Evolutionary conservation across 2,113 vertebrate species (phyloP), one percentile per base, ranked within the genome.

Genomic region (Plecturocebus donacophilus): DNA sequence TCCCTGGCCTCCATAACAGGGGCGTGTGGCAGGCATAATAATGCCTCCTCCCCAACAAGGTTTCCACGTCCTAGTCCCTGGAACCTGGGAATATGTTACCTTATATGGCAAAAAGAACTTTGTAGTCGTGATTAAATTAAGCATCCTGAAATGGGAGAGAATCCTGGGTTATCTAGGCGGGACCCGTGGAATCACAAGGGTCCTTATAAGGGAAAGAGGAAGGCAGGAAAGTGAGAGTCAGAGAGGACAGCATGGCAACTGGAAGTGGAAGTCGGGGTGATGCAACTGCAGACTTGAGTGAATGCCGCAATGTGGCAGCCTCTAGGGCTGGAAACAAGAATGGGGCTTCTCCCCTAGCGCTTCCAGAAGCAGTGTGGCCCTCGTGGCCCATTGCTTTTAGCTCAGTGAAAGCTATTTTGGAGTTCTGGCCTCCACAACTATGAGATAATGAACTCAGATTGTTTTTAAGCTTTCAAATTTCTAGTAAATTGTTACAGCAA

Each of bases 391-490:
- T 83, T 38, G 58, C 3, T n/a, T 73, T 86, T 90, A 16, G 21
- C 52, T 23, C n/a, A 32, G 38, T 25, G 19, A 42, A 56, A 66
- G 20, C 8, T 42, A 40, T 82, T 17, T 32, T 88, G 70, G 42
- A 30, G n/a, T 47, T 86, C 79, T 54, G 38, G 86, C 21, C 8
- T 82, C 7, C 9, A 84, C 13, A 79, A 77, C 38, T n/a, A 8
- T 23, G 40, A 76, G 21, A 64, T 80, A 42, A 92, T 42, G 47
- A 30, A 56, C 42, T n/a, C 77, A 45, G 68, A 4, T 68, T 76
- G 38, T 90, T 87, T 87, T 90, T 42, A 81, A 82, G 49, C 30
- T n/a, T 38, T 23, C 54, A 82, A 87, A 6, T 90, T 76, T 61
- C 19, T 61, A 86, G 52, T 40, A 87, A 58, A 61, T 90, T 90